Base-by-base conservation (phyloP, 2,888 invertebrate genomes). In the Polydrusus pterygomalis region DNA sequence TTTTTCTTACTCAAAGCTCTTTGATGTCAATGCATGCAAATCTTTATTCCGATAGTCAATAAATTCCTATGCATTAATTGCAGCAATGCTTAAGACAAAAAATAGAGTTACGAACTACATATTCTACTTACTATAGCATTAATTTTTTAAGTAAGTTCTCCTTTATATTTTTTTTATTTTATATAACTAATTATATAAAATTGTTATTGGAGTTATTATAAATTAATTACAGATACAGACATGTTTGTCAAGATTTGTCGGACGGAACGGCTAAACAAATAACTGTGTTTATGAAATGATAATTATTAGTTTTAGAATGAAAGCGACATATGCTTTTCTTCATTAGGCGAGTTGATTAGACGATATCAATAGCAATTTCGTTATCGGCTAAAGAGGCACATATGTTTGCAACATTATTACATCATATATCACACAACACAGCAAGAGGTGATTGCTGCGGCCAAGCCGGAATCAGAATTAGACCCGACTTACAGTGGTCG, bases 351-450 rank as follows among this genome's bases (percentile, higher is more conserved):
- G 86, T 86, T 87, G 86, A 87, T 87, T 86, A 86, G 85, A 82
- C 82, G 84, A 84, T 87, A 87, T 87, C 86, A 86, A 87, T 87
- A 86, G 83, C 84, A 86, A 87, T 87, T 86, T 84, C 84, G 86
- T 87, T 87, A 87, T 87, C 87, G 86, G 83, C 81, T 81, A 79
- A 83, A 84, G 85, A 85, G 84, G 84, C 87, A 86, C 87, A 87
- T 87, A 87, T 87, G 87, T 86, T 86, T 86, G 84, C 82, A 86
- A 85, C 86, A 87, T 87, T 87, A 87, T 87, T 87, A 87, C 87
- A 87, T 87, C 87, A 85, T 87, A 87, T 87, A 87, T 87, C 87
- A 87, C 84, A 85, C 84, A 84, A 86, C 83, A 85, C 85, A 86
- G 86, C 86, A 54, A 85, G 84, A 87, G 86, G 86, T 87, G 86